phyloP scores from a whole-genome alignment of 2,113 vertebrate species.

The Cnemophilus loriae region DNA sequence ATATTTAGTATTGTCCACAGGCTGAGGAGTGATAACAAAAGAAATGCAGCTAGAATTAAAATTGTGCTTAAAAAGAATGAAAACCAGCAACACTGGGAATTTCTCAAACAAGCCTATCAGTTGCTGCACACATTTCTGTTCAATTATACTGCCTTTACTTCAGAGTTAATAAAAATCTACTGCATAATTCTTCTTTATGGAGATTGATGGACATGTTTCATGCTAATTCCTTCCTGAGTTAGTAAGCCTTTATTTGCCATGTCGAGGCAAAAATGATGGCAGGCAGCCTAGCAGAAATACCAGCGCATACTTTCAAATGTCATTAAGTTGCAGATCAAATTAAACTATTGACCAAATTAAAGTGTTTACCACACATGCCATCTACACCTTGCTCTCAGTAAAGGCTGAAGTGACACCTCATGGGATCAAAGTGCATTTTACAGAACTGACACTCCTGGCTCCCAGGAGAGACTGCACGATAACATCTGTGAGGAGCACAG shows the following conservation, averaged over 20 bases:
- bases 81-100: background rate
- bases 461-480: background rate
- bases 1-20: background rate
- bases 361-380: constrained; percentile 46
- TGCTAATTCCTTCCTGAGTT: constrained; percentile 60
- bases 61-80: background rate
- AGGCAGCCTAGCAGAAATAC: constrained; percentile 69
- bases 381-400: background rate
- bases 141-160: constrained; percentile 4
- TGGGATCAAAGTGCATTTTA: background rate
- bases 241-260: constrained; percentile 62
- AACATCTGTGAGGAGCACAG: background rate
- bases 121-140: constrained; percentile 20
- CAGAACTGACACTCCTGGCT: background rate
- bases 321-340: constrained; percentile 61
- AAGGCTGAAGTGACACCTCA: background rate
- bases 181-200: constrained; percentile 38
- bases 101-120: constrained; percentile 19
- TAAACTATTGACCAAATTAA: constrained; percentile 69
- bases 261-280: constrained; percentile 62
- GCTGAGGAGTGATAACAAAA: background rate
- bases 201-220: constrained; percentile 67
- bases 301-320: constrained; percentile 62
- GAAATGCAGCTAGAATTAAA: constrained; percentile 11
- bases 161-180: constrained; percentile 36